Evolutionary conservation across 2,113 vertebrate genomes (phyloP).

Genomic region (Grammomys dolichurus): DNA sequence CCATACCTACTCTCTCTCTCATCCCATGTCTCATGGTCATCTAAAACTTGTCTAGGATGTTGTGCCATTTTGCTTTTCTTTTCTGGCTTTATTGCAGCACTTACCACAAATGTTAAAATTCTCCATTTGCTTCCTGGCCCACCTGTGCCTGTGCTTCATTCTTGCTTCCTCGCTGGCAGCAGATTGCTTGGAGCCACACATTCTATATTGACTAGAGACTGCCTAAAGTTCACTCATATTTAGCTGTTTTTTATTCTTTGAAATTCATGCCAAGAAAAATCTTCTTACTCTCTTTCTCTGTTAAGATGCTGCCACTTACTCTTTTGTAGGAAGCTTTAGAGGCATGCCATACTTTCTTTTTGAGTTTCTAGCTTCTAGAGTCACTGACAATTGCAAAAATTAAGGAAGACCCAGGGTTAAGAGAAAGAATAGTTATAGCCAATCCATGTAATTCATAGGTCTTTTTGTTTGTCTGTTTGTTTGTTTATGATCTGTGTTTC

Average conservation of each 20-base stretch:
- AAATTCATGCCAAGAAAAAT: neutral
- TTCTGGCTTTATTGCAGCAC: neutral
- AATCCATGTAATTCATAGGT: neutral
- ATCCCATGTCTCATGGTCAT: neutral
- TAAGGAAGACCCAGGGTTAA: neutral
- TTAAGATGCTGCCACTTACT: neutral
- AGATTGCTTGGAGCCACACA: neutral
- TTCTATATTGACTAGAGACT: neutral
- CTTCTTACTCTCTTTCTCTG: neutral
- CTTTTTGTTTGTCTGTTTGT: neutral
- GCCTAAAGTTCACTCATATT: neutral
- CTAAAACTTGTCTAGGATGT: neutral
- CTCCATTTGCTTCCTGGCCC: neutral
- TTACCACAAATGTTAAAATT: neutral
- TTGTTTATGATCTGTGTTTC: neutral
- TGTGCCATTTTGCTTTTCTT: neutral
- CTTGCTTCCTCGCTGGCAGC: neutral
- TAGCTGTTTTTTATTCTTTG: neutral
- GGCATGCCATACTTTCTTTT: neutral
- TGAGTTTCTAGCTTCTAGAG: neutral
- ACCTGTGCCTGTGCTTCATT: neutral
- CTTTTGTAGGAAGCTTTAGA: neutral
- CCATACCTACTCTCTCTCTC: neutral
- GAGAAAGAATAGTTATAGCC: neutral
- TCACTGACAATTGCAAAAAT: neutral